Evolutionary conservation across 2,888 invertebrate species (phyloP), one percentile per base, ranked within the genome.

Genomic region (Tipula confusa): DNA sequence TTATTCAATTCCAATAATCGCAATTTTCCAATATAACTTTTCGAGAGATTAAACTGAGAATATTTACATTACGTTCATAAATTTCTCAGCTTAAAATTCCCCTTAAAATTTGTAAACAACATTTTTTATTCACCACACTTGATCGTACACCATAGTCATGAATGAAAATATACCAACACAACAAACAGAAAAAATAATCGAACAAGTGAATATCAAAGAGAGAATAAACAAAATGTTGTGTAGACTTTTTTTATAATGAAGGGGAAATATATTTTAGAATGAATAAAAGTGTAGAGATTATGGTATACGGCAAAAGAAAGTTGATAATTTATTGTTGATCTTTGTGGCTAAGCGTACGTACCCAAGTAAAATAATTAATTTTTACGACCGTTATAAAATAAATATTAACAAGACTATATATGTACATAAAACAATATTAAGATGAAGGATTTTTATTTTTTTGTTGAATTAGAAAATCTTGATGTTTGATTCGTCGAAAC

Each of bases 311-410:
- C n/a, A 64, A 64, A 64, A 64, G 64, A 64, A 64, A 64, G 24
- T 64, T 24, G 24, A 64, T 64, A 64, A 48, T 64, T 64, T 64
- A 9, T 64, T 64, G 64, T 24, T 24, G 1, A 64, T 9, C 64
- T n/a, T n/a, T n/a, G n/a, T 64, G 64, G 18, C 64, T 24, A 24
- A 24, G 24, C 24, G 64, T 64, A 64, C 18, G 64, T 64, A 64
- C 64, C 64, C 64, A 64, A 9, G 15, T 64, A 43, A 15, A 24
- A 24, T 64, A 64, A 64, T 64, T 64, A 64, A 64, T 24, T 64
- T 64, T 64, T 64, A 64, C 64, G 64, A 64, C 64, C 64, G 64
- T 64, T 64, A 64, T 64, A 64, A 64, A 64, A 2, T 24, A 64
- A n/a, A n/a, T 24, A 64, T n/a, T 9, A 64, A 64, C 64, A 43